These are phyloP conservation scores for Sinotaia quadrata DNA, from an alignment of 2,888 invertebrate genomes.

Conservation along the genomic window DNA sequence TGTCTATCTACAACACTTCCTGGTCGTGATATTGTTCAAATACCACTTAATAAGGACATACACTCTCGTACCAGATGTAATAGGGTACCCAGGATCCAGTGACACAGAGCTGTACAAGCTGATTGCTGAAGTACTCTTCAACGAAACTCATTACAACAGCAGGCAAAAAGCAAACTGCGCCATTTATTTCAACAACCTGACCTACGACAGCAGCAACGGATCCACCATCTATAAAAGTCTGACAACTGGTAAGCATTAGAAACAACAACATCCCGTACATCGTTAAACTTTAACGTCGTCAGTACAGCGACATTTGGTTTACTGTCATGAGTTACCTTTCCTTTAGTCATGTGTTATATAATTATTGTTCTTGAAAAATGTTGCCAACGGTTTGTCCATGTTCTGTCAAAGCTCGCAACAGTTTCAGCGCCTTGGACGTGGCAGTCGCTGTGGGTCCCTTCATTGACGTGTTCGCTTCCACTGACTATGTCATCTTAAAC, in stretches of 20 bases:
- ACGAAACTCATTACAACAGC: conserved; percentile 4
- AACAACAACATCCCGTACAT: too few species aligned
- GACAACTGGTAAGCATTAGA: conserved; percentile 44
- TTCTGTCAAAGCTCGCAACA: conserved; percentile 55
- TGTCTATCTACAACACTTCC: too few species aligned
- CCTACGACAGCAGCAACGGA: conserved; percentile 53
- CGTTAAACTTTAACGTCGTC: too few species aligned
- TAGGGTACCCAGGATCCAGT: conserved; percentile 48
- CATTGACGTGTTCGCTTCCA: conserved; percentile 64
- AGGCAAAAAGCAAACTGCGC: conserved; percentile 41
- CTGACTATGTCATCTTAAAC: conserved; percentile 59
- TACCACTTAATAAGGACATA: too few species aligned
- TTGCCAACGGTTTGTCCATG: too few species aligned
- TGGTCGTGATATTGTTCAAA: too few species aligned
- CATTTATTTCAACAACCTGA: conserved; percentile 49
- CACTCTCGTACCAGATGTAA: conserved; percentile 54
- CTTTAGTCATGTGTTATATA: too few species aligned
- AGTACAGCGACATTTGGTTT: too few species aligned
- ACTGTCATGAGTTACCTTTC: too few species aligned
- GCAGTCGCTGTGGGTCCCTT: conserved; percentile 62
- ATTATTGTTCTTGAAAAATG: too few species aligned
- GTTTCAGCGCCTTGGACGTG: conserved; percentile 44
- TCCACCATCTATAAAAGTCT: conserved; percentile 52
- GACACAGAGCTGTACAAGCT: conserved; percentile 45
- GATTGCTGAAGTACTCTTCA: conserved; percentile 45